Evolutionary conservation across 2,113 vertebrate species (phyloP).

Genomic region (Prochilodus magdalenae): DNA sequence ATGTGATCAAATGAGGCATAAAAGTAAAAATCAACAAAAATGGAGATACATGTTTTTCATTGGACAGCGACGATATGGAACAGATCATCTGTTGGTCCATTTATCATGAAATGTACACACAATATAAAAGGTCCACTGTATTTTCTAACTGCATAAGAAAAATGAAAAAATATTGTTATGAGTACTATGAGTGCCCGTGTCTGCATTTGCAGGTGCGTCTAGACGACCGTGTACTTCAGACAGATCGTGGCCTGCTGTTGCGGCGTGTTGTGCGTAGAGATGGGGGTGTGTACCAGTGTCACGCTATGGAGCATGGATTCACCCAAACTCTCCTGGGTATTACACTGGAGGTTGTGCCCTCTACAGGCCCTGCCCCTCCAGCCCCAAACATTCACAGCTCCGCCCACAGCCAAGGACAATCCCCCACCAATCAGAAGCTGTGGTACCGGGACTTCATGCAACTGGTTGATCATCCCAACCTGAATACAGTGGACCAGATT

Average conservation of each 20-base stretch:
- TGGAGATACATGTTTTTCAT: too few relatives aligned
- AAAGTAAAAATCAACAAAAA: too few relatives aligned
- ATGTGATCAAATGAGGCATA: too few relatives aligned
- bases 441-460: constrained; percentile 98
- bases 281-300: constrained; percentile 85
- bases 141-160: too few relatives aligned
- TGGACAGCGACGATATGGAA: too few relatives aligned
- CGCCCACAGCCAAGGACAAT: constrained; percentile 36
- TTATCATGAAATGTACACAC: too few relatives aligned
- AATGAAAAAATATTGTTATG: too few relatives aligned
- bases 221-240: constrained; percentile 83
- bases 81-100: too few relatives aligned
- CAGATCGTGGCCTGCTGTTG: constrained; percentile 85
- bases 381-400: constrained; percentile 60
- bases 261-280: constrained; percentile 83
- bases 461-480: constrained; percentile 90
- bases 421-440: constrained; percentile 79
- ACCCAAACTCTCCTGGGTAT: constrained; percentile 89
- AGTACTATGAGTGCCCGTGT: not conserved
- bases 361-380: constrained; percentile 68
- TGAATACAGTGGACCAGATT: constrained; percentile 82
- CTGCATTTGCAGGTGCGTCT: constrained; percentile 76
- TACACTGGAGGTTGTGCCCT: constrained; percentile 83
- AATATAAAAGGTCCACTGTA: too few relatives aligned
- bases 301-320: constrained; percentile 90